Conservation (phyloP, 2,888 invertebrate genomes). For the Mythimna loreyi region DNA sequence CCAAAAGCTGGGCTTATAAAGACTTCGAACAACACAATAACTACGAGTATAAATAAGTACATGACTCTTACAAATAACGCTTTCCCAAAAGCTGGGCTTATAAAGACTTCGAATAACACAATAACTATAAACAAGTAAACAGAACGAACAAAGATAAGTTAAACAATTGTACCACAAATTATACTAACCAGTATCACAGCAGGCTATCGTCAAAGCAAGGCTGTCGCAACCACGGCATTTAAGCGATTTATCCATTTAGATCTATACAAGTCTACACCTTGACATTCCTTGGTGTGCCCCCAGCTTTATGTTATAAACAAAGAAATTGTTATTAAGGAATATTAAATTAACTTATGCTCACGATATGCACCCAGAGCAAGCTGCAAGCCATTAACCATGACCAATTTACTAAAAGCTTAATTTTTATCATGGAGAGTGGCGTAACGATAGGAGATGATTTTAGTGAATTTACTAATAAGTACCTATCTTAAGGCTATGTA, state of each 20-base stretch:
- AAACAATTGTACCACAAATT: constrained; percentile 12
- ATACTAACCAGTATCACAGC: constrained; percentile 1
- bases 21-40: neutral
- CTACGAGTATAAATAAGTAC: constrained; percentile 8
- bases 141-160: constrained; percentile 28
- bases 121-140: constrained; percentile 16
- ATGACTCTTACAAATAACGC: too few relatives aligned
- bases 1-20: neutral
- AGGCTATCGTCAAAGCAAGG: constrained; percentile 41
- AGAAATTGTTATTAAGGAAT: constrained; percentile 15
- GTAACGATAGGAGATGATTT: too few relatives aligned
- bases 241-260: constrained; percentile 59
- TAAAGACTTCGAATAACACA: neutral
- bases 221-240: constrained; percentile 50
- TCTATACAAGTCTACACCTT: constrained; percentile 57
- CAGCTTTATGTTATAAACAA: constrained; percentile 23
- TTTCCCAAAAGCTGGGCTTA: neutral
- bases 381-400: neutral
- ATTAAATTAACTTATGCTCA: constrained; percentile 2
- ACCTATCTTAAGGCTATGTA: neutral
- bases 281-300: constrained; percentile 47
- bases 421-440: neutral
- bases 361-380: neutral
- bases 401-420: neutral
- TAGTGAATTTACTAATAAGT: too few relatives aligned